Evolutionary conservation across 2,797 vertebrate species (phyloP), one percentile per base, ranked within the genome.

Genomic region (Neosilurus mollespiculum): DNA sequence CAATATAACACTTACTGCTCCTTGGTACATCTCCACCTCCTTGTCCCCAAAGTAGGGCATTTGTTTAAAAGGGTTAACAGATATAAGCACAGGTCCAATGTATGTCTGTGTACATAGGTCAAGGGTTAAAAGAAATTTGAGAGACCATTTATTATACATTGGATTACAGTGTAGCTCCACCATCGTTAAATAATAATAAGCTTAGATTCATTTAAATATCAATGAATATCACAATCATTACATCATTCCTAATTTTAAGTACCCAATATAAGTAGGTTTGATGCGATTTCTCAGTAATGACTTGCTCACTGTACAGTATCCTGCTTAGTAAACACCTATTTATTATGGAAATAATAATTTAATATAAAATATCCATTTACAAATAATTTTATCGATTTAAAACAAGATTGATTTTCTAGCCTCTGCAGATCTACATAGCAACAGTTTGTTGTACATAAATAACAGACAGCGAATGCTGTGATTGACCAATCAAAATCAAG

Each of bases 21-120:
- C 98, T 92, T 99, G 98, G 92, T 99, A 99, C 96, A 99, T 96
- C 92, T 99, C 98, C 61, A 99, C 94, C 93, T 99, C 98, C 87
- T 97, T 99, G 62, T 99, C 98, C 22, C 97, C 97, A 89, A 99
- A 99, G 90, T 99, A 99, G 0, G 98, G 98, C 98, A 99, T 99
- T 93, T 98, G 98, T 90, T 99, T 99, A 92, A 99, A 99, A 66
- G 98, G 98, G 91, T 99, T 99, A 91, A 99, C 88, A 0, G 98
- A 99, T 91, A 99, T 99, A 84, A 99, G 94, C 56, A 99, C 98
- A 0, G 98, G 97, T 24, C 98, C 98, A 66, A 99, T 99, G 51
- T 99, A 99, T 18, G 98, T 99, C 98, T 99, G 92, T 58, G 65
- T 75, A 83, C 20, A 83, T 53, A 81, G 4, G 86, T 88, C 43